These are phyloP conservation scores for Netta rufina DNA, from an alignment of 2,797 vertebrate genomes.

Conservation along the genomic window DNA sequence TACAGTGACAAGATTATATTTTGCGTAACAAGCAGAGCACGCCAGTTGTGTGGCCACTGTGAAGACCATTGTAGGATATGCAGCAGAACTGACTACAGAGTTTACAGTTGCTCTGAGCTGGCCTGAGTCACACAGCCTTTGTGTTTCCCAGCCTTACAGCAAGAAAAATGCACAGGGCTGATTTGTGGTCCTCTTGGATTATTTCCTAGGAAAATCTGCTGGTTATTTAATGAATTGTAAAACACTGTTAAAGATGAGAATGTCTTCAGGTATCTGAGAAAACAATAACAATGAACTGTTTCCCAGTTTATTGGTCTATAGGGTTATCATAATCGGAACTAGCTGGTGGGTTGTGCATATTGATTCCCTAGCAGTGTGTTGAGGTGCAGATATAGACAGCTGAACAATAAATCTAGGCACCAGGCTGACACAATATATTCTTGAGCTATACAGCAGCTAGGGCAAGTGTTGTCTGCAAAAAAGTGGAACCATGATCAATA, in stretches of 20 bases:
- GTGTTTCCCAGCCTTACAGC: not conserved
- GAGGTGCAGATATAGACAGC: constrained; percentile 43
- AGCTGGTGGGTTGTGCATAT: constrained; percentile 57
- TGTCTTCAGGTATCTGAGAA: constrained; percentile 34
- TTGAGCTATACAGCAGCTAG: constrained; percentile 12
- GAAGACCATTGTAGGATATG: not conserved
- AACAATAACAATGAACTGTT: constrained; percentile 61
- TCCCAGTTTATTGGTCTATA: constrained; percentile 55
- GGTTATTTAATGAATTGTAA: constrained; percentile 61
- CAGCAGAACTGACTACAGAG: not conserved
- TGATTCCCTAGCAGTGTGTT: constrained; percentile 65
- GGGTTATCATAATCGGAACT: constrained; percentile 53
- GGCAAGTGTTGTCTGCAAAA: constrained; percentile 42
- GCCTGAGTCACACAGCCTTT: not conserved
- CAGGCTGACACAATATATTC: constrained; percentile 40
- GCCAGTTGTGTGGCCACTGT: not conserved
- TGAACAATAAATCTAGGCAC: constrained; percentile 57
- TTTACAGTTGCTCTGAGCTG: not conserved
- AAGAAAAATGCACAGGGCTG: not conserved
- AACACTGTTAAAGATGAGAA: constrained; percentile 10
- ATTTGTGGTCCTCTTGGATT: not conserved
- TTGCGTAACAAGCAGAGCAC: not conserved
- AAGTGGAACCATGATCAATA: constrained; percentile 52
- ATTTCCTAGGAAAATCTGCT: not conserved
- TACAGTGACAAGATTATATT: not conserved